A percentile compares a stretch with the other conserved stretches of the same genome.
Conservation (phyloP, 2,113 vertebrate genomes). For the Chrysemys picta region DNA sequence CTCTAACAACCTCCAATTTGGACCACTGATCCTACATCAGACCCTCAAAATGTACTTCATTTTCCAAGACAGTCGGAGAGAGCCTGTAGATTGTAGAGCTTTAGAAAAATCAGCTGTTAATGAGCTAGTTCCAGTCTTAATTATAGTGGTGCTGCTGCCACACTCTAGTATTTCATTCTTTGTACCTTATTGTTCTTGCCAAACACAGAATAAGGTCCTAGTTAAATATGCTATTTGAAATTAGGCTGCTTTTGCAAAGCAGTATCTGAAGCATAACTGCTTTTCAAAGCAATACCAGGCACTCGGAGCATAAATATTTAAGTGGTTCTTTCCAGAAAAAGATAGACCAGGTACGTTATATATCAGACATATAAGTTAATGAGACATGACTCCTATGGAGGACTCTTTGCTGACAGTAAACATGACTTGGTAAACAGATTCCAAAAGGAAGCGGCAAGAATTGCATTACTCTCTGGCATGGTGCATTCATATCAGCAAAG, state of each 20-base stretch:
- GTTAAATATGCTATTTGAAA: not conserved
- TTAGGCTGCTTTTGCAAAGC: slow-evolving; percentile 12
- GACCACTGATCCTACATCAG: not conserved
- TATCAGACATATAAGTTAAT: not conserved
- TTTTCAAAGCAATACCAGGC: not conserved
- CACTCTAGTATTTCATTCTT: not conserved
- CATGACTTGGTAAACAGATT: no score
- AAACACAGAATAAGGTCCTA: not conserved
- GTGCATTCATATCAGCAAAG: not conserved
- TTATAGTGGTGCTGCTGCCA: not conserved
- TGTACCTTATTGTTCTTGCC: not conserved
- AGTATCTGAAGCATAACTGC: not conserved
- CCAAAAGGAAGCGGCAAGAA: not conserved
- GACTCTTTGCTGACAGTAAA: no score
- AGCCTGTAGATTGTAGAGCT: not conserved
- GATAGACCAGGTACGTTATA: not conserved
- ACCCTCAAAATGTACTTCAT: not conserved
- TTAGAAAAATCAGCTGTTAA: slow-evolving; percentile 4
- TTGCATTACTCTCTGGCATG: accelerated
- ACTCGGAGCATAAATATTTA: not conserved
- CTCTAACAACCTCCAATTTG: not conserved
- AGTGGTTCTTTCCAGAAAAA: not conserved
- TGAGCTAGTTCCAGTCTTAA: not conserved
- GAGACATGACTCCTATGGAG: not conserved
- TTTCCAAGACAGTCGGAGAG: slow-evolving; percentile 8